Evolutionary conservation across 2,888 invertebrate species (phyloP).

Genomic region (Campoplex capitator): DNA sequence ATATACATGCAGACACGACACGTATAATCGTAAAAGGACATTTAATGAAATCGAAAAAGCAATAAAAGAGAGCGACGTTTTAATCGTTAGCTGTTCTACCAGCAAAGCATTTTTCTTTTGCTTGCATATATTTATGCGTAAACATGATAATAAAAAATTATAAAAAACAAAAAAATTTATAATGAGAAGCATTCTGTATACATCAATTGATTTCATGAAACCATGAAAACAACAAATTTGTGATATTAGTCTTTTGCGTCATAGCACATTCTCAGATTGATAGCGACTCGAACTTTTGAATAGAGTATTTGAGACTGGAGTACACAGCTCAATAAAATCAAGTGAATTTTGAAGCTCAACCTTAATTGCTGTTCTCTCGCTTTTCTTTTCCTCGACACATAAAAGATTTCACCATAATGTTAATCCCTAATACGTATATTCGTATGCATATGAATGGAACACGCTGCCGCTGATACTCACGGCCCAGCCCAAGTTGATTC

Average conservation of each 20-base stretch:
- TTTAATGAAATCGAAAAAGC: constrained; percentile 76
- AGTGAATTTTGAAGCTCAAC: background rate
- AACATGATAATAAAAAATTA: background rate
- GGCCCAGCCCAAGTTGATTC: constrained; percentile 74
- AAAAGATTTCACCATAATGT: constrained; percentile 1
- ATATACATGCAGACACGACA: constrained; percentile 10
- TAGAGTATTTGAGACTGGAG: background rate
- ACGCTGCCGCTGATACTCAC: constrained; percentile 53
- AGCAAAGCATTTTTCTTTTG: constrained; percentile 23
- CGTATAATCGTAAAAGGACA: constrained; percentile 73
- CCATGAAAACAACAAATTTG: background rate
- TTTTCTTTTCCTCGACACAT: background rate
- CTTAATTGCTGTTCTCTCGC: background rate
- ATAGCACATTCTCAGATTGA: background rate
- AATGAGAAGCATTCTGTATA: too few species aligned
- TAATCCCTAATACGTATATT: constrained; percentile 1
- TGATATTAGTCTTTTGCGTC: background rate
- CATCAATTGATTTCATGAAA: too few species aligned
- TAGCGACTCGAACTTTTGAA: background rate
- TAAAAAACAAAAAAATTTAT: too few species aligned
- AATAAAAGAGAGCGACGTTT: constrained; percentile 64
- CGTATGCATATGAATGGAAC: background rate
- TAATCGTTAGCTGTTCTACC: constrained; percentile 42
- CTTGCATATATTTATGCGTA: background rate
- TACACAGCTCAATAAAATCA: background rate